Base-by-base conservation (phyloP, 2,888 invertebrate species). In the Monopis laevigella region DNA sequence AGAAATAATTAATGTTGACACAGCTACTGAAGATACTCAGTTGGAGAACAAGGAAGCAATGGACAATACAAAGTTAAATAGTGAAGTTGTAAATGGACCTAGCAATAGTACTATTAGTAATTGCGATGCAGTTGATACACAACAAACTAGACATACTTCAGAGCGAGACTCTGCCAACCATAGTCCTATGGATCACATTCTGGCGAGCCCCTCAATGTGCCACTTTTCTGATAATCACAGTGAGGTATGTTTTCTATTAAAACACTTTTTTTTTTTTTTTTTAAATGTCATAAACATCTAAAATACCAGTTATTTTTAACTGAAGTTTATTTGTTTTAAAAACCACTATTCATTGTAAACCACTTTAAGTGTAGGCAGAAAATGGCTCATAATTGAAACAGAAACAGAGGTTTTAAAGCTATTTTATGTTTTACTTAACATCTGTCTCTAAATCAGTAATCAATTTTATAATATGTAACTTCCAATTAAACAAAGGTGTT, bases 111-210 rank as follows among this genome's bases (percentile, higher is more conserved):
- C 38, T 41, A 47, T 43, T 29, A 46, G 60, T 53, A 62, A 66
- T 51, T 46, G 59, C 52, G 61, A 66, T 50, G 66, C 62, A 53
- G 77, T 65, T 54, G 67, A 70, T 44, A 53, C 63, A 50, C 53
- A 69, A 52, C 72, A 70, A 58, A 61, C 57, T 47, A 72, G 77
- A 62, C 65, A 50, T 48, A 62, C 68, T 48, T 68, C 70, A 44
- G 82, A 77, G 58, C 74, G 89, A 56, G 89, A 90, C 67, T 90
- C 90, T 16, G 90, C 90, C 14, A 90, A 89, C 68, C 89, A 90
- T 56, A 90, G 90, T 67, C 89, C 89, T 2, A 84, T 86, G 41
- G 90, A 89, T 54, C 86, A 86, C 26, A 86, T 87, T 61, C 61
- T 88, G 52, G 88, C 85, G 50, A 87, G 87, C 65, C 86, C 87